Base-by-base conservation (phyloP, 2,888 invertebrate genomes). In the Tetheella fluctuosa region DNA sequence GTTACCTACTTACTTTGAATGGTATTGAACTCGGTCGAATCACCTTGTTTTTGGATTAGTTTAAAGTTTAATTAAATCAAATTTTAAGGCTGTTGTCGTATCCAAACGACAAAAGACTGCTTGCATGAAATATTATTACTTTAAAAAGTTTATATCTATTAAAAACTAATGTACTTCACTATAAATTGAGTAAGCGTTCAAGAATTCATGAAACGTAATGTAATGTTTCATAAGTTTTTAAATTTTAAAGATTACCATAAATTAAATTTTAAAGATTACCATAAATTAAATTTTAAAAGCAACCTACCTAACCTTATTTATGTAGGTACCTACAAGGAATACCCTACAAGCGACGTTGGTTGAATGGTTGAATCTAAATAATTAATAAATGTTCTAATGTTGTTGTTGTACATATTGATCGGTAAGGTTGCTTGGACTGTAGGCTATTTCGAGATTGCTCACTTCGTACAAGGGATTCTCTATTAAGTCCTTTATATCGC, bases 381-480 rank as follows among this genome's bases (percentile, higher is more conserved):
- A 73, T 79, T 71, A 75, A 75, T 76, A 77, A 80, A 76, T 79
- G 79, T 83, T 85, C 76, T 80, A 78, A 83, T 78, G 69, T 85
- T 85, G 89, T 88, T 87, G 76, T 80, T 90, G 89, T 90, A 91
- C 71, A 90, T 91, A 90, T 85, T 85, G 83, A 75, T 83, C 74
- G 78, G 74, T 85, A 85, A 90, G 85, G 77, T 85, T 80, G 91
- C 91, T 91, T 92, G 85, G 84, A 83, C 69, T 76, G 86, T 90
- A 91, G 89, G 83, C 87, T 90, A 89, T 82, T 85, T 85, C 83
- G 79, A 84, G 84, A 89, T 88, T 91, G 92, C 91, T 92, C 92
- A 92, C 88, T 90, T 88, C 85, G 83, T 89, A 91, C 90, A 91
- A 92, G 91, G 90, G 89, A 90, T 89, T 86, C 87, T 89, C 83